Base-by-base conservation (phyloP, 2,888 invertebrate species). In the Phyto melanocephala region DNA sequence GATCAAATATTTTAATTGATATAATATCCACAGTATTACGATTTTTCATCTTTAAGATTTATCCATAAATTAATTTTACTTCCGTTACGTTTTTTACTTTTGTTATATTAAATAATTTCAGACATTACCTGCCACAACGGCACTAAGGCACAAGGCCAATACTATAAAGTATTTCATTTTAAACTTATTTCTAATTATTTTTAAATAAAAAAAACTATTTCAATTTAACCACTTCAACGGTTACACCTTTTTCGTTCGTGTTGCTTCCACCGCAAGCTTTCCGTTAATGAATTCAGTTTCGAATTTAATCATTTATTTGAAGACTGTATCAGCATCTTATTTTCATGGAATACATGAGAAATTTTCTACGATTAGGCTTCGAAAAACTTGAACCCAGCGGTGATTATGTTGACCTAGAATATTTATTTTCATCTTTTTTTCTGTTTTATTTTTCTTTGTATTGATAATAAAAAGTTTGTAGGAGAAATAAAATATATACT, bases 91-190 rank as follows among this genome's bases (percentile, higher is more conserved):
- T 28, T 28, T 5, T 5, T 6, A 28, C 28, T 28, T 28, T 28
- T 6, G 3, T 28, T 28, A 5, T 28, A 5, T 28, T 11, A 24
- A 20, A n/a, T n/a, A n/a, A 62, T 35, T 42, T 62, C 7, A n/a
- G 13, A 65, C 28, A 81, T 90, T 90, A 91, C 91, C 91, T 88
- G 89, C 90, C 84, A 87, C 85, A 65, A 86, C 88, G 72, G 87
- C 87, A 83, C 88, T 87, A 74, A 91, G 87, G 85, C 90, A 91
- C 70, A 90, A 71, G 65, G 89, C 88, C 86, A 91, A 83, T 79
- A 90, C 71, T 76, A 90, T 77, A 24, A 90, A 86, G 81, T 83
- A 87, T 83, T 88, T 90, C 91, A 91, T 91, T 74, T 47, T 83
- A 63, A 10, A 75, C 60, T 84, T 87, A 77, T 33, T 84, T 70